These are phyloP conservation scores for Miltochrista miniata DNA, from an alignment of 2,888 invertebrate genomes.

Conservation along the genomic window DNA sequence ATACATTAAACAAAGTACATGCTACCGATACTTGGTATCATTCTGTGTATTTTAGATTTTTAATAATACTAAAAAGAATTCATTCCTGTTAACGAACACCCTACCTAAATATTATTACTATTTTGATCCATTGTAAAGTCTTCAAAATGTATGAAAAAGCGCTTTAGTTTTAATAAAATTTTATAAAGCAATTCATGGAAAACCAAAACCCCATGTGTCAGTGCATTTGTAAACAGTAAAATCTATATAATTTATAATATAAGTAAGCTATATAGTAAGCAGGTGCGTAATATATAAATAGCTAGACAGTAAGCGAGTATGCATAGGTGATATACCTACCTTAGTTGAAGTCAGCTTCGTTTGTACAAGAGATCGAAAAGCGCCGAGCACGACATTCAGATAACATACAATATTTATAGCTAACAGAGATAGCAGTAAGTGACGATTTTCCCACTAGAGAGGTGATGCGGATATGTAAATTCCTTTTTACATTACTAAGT, in stretches of 20 bases:
- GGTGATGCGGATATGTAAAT: neutral
- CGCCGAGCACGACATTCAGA: constrained; percentile 35
- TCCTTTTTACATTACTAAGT: too few species aligned
- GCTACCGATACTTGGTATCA: constrained; percentile 39
- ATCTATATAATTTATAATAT: constrained; percentile 13
- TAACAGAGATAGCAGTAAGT: constrained; percentile 20
- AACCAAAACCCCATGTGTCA: constrained; percentile 24
- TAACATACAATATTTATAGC: constrained; percentile 34
- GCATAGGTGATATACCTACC: constrained; percentile 66
- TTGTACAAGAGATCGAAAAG: constrained; percentile 35
- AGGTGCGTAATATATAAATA: constrained; percentile 40
- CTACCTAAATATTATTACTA: constrained; percentile 24
- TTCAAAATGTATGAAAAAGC: constrained; percentile 20
- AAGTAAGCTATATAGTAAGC: constrained; percentile 49
- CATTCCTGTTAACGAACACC: constrained; percentile 27
- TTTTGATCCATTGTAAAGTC: constrained; percentile 10
- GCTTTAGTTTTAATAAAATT: constrained; percentile 16
- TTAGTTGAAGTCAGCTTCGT: constrained; percentile 61
- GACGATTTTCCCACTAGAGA: constrained; percentile 17
- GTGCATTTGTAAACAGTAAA: constrained; percentile 15
- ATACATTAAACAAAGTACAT: constrained; percentile 36
- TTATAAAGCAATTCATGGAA: constrained; percentile 29
- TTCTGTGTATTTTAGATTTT: constrained; percentile 8
- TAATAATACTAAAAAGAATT: constrained; percentile 12
- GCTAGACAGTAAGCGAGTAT: constrained; percentile 51